Evolutionary conservation across 2,888 invertebrate genomes (phyloP).

Genomic region (Buathra laborator): DNA sequence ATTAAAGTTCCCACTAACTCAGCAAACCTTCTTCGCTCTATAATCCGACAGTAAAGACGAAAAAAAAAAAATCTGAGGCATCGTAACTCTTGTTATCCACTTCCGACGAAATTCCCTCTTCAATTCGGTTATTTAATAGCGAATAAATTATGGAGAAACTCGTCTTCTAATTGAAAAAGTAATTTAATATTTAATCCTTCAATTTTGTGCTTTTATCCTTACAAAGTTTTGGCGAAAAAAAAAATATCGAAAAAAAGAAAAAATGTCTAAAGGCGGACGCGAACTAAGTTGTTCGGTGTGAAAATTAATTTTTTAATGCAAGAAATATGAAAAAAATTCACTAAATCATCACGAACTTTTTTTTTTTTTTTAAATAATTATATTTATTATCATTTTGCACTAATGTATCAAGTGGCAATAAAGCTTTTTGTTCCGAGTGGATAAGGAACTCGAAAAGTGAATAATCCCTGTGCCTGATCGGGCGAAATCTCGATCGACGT

Average conservation of each 20-base stretch:
- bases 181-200: not conserved
- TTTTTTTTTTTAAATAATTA: no score
- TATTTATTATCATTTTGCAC: no score
- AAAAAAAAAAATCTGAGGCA: not conserved
- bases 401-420: not conserved
- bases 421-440: not conserved
- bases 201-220: not conserved
- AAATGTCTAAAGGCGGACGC: no score
- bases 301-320: no score
- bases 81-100: constrained; percentile 27
- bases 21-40: constrained; percentile 7
- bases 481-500: constrained; percentile 51
- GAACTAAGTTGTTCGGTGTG: no score
- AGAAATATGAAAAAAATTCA: no score
- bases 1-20: constrained; percentile 33
- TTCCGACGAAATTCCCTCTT: constrained; percentile 21
- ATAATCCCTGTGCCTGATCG: constrained; percentile 47
- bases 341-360: no score
- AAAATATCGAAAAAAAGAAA: no score
- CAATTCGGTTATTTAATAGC: constrained; percentile 4
- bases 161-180: not conserved
- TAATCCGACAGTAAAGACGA: constrained; percentile 28
- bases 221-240: not conserved
- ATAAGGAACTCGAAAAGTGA: constrained; percentile 24
- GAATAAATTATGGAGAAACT: not conserved